These are phyloP conservation scores for Parnassius smintheus DNA, from an alignment of 2,888 invertebrate genomes.

Conservation along the genomic window DNA sequence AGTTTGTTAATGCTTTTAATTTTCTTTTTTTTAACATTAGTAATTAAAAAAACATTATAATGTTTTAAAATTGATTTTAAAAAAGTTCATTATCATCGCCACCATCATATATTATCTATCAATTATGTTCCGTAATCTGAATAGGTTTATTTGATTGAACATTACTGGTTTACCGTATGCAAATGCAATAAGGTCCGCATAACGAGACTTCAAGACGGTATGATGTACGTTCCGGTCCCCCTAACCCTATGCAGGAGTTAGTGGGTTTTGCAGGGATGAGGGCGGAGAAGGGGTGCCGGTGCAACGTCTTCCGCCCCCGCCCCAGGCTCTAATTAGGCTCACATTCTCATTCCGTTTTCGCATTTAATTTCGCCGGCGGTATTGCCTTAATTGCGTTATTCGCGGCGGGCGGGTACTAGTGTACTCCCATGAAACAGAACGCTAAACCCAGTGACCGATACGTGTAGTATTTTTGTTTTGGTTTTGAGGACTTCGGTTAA, in stretches of 20 bases:
- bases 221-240: conserved; percentile 24
- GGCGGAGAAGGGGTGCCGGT: conserved; percentile 36
- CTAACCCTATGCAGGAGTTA: conserved; percentile 28
- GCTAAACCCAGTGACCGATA: conserved; percentile 55
- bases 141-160: conserved; percentile 4
- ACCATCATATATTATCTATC: no score
- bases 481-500: not conserved
- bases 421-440: conserved; percentile 43
- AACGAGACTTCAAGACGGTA: conserved; percentile 22
- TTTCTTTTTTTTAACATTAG: no score
- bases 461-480: conserved; percentile 20
- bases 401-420: conserved; percentile 49
- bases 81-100: no score
- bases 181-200: conserved; percentile 23
- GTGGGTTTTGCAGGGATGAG: conserved; percentile 19
- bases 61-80: no score
- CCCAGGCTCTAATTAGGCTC: conserved; percentile 81
- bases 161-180: conserved; percentile 13
- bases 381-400: conserved; percentile 82
- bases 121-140: not conserved
- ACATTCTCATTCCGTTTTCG: conserved; percentile 82
- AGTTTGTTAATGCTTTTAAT: no score
- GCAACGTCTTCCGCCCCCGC: conserved; percentile 45
- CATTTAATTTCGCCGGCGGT: conserved; percentile 82
- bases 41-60: no score